Base-by-base conservation (phyloP, 2,888 invertebrate genomes). In the Ophion costatus region DNA sequence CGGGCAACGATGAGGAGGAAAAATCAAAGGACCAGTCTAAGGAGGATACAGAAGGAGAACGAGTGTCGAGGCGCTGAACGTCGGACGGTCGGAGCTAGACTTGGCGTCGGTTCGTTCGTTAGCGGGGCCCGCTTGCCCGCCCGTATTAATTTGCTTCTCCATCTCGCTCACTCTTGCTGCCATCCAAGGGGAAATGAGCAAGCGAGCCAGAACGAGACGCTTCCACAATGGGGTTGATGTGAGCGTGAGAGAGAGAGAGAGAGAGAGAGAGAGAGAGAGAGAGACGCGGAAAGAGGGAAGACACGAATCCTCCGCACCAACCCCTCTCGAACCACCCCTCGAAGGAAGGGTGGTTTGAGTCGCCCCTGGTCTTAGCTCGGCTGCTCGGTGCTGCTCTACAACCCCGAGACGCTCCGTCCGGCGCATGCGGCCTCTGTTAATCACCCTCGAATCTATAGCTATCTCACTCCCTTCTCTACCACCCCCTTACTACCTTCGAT, bases 81-180 rank as follows among this genome's bases (percentile, higher is more conserved):
- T 89, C 89, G 88, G 88, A 88, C 90, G 91, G 92, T 92, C 93
- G 93, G 90, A 90, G 91, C 92, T 91, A 91, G 91, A 92, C 92
- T 92, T 92, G 91, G 92, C 92, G 91, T 92, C 91, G 91, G 90
- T 91, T 92, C 92, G 91, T 93, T 93, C 92, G 92, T 93, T 92
- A 93, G 91, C 91, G 90, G 91, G 91, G 90, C 90, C 91, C 91
- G 92, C 91, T 92, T 91, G 91, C 90, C 90, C 92, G 90, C 91
- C 92, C 91, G 93, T 93, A 93, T 93, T 93, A 93, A 93, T 93
- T 93, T 92, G 92, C 93, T 92, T 92, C 87, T 86, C 92, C 90
- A 91, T 91, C 91, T 90, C 89, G 67, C 82, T 86, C 82, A 42
- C 87, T 74, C 77, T 67, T 73, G 56, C 78, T 73, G 56, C 78